Conservation (phyloP, 2,888 invertebrate genomes). For the Ryuthela nishihirai region DNA sequence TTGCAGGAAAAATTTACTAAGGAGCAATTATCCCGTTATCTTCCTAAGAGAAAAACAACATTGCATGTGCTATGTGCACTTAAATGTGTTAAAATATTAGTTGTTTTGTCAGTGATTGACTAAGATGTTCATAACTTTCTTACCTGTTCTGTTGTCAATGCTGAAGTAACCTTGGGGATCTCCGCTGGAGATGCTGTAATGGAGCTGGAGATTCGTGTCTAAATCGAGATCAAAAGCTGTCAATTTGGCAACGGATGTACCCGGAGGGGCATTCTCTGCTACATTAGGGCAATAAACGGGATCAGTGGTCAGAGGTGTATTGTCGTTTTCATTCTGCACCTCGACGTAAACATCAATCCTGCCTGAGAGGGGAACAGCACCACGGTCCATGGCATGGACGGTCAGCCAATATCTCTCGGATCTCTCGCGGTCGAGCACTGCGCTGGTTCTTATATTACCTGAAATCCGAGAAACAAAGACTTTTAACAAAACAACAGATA, state of each 20-base stretch:
- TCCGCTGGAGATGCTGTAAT: constrained; percentile 81
- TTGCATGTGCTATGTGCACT: too few relatives aligned
- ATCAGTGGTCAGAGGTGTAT: constrained; percentile 80
- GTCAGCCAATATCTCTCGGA: constrained; percentile 89
- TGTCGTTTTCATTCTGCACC: constrained; percentile 89
- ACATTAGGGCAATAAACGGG: constrained; percentile 81
- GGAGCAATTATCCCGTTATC: too few relatives aligned
- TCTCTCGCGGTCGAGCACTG: constrained; percentile 83
- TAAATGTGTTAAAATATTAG: too few relatives aligned
- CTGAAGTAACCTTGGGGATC: constrained; percentile 88
- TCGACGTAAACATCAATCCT: constrained; percentile 79
- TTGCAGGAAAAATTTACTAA: too few relatives aligned
- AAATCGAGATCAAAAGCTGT: constrained; percentile 74
- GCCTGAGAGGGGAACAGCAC: constrained; percentile 76
- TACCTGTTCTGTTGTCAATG: constrained; percentile 79
- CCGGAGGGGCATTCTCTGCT: constrained; percentile 71
- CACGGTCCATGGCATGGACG: constrained; percentile 87
- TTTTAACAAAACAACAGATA: too few relatives aligned
- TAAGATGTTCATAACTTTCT: too few relatives aligned
- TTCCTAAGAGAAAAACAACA: too few relatives aligned
- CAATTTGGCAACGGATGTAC: constrained; percentile 68
- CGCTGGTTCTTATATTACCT: constrained; percentile 80
- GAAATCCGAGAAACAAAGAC: too few relatives aligned
- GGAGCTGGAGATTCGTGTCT: constrained; percentile 61
- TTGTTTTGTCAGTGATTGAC: too few relatives aligned